These are phyloP conservation scores for Cotesia congregata DNA, from an alignment of 2,888 invertebrate species.

Conservation along the genomic window DNA sequence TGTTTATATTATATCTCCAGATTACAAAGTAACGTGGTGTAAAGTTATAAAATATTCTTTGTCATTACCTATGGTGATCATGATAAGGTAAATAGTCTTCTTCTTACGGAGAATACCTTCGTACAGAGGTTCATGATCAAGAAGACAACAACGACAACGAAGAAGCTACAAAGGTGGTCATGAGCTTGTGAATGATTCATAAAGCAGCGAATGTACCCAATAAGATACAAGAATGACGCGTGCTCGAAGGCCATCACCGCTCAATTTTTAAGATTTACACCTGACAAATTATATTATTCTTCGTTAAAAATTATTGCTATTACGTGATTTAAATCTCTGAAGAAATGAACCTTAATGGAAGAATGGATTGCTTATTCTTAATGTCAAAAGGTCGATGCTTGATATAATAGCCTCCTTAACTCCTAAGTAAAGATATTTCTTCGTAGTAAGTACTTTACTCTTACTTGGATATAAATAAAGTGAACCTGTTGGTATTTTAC, in stretches of 20 bases:
- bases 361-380: not conserved
- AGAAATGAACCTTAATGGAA: not conserved
- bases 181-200: conserved; percentile 51
- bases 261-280: not conserved
- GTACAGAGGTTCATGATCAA: not conserved
- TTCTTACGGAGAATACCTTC: not conserved
- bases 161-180: conserved; percentile 29
- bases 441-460: no score
- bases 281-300: not conserved
- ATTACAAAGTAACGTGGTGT: not conserved
- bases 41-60: not conserved
- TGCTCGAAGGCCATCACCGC: conserved; percentile 26
- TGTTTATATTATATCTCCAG: not conserved
- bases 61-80: not conserved
- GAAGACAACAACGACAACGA: conserved; percentile 6
- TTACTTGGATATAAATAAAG: not conserved
- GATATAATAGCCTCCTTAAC: no score
- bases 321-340: not conserved
- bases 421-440: no score
- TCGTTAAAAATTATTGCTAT: not conserved
- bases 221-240: conserved; percentile 33
- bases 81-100: conserved; percentile 4
- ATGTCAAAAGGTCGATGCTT: not conserved
- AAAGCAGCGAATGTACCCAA: conserved; percentile 50
- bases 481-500: not conserved